phyloP scores from a whole-genome alignment of 2,797 vertebrate species.

The Myripristis jacobus region DNA sequence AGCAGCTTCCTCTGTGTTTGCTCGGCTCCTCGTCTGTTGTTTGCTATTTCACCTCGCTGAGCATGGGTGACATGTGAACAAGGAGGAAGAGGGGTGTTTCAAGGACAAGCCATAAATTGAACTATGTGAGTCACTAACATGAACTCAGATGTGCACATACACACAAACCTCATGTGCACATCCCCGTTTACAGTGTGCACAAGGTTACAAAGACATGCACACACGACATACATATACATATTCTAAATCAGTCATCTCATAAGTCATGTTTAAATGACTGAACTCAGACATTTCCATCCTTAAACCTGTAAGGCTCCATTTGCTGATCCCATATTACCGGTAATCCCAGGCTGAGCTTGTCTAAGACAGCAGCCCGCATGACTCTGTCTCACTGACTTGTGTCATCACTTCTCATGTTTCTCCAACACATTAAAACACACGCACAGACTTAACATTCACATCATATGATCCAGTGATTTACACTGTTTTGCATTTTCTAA shows the following conservation, averaged over 20 bases:
- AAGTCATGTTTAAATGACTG: constrained; percentile 1
- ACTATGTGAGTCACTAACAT: not conserved
- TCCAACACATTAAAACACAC: not conserved
- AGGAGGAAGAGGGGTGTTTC: constrained; percentile 38
- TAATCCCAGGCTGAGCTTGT: constrained; percentile 30
- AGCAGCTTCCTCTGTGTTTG: constrained; percentile 68
- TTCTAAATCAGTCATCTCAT: not conserved
- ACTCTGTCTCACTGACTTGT: constrained; percentile 6
- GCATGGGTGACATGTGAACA: constrained; percentile 52
- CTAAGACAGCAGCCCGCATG: constrained; percentile 36
- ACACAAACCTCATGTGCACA: not conserved
- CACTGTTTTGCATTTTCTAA: constrained; percentile 1
- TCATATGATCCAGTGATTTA: not conserved
- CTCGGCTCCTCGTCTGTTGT: constrained; percentile 51
- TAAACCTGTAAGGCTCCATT: constrained; percentile 1
- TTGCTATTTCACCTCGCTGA: constrained; percentile 51
- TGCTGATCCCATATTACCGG: constrained; percentile 13
- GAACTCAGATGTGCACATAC: not conserved
- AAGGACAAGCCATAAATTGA: constrained; percentile 36
- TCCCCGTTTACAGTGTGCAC: constrained; percentile 9
- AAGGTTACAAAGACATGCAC: too few species aligned
- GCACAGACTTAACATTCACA: not conserved
- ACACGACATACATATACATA: not conserved
- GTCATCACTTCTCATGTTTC: not conserved
- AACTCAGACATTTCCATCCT: constrained; percentile 22